Percentiles rank a stretch among this genome's conserved stretches.
Evolutionary conservation across 2,113 vertebrate species (phyloP).

Genomic region (Lepus americanus): DNA sequence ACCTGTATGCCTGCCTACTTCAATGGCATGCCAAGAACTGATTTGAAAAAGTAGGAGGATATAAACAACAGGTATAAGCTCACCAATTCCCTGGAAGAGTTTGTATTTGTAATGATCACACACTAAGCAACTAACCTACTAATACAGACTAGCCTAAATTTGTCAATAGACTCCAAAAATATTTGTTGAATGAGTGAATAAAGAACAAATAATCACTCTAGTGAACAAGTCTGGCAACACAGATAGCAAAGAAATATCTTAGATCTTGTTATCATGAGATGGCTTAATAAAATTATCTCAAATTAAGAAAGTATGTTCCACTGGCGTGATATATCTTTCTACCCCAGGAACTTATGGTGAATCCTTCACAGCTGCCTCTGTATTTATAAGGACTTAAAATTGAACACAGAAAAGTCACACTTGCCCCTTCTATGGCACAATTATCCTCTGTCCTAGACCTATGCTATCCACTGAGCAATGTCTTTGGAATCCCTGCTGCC

Average conservation of each 20-base stretch:
- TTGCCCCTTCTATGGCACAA: not conserved
- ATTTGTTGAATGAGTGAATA: conserved; percentile 32
- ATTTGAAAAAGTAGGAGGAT: not conserved
- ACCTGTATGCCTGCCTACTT: too few relatives aligned
- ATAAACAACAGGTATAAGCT: not conserved
- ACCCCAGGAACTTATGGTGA: not conserved
- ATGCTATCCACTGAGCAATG: not conserved
- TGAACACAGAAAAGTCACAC: not conserved
- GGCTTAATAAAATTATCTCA: not conserved
- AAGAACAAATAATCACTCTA: not conserved
- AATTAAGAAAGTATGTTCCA: conserved; percentile 31
- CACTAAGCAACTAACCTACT: not conserved
- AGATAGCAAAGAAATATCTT: not conserved
- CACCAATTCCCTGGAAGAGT: not conserved
- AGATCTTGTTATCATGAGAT: not conserved
- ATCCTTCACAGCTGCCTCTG: not conserved
- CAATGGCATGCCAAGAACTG: not conserved
- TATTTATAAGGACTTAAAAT: not conserved
- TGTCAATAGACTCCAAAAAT: not conserved
- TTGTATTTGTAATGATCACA: not conserved
- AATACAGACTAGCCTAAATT: not conserved
- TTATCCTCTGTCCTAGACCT: not conserved
- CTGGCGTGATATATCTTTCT: not conserved
- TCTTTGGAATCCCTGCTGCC: not conserved
- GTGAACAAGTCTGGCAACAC: not conserved